Conservation (phyloP, 2,888 invertebrate species). For the Spodoptera exigua region DNA sequence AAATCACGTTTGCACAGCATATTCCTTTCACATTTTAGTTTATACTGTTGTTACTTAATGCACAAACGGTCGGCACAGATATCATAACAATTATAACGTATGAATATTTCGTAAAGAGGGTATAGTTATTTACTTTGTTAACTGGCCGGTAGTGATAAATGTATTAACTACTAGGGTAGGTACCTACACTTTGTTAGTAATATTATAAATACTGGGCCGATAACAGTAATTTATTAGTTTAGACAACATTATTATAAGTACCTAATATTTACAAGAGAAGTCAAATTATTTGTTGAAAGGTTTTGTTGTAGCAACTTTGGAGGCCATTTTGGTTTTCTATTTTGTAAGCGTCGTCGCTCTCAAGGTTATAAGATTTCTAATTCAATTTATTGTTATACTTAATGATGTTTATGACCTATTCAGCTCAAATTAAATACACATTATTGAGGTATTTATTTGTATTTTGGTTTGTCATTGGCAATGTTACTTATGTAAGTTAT, state of each 20-base stretch:
- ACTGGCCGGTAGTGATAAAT: slow-evolving; percentile 39
- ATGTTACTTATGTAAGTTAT: too few species aligned
- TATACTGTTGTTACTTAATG: slow-evolving; percentile 28
- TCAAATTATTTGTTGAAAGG: too few species aligned
- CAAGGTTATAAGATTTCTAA: slow-evolving; percentile 36
- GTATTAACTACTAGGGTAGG: slow-evolving; percentile 39
- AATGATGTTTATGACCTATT: too few species aligned
- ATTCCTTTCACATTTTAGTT: slow-evolving; percentile 48
- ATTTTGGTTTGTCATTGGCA: too few species aligned
- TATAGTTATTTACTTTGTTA: slow-evolving; percentile 50
- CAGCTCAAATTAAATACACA: too few species aligned
- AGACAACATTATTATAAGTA: too few species aligned
- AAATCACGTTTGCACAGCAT: slow-evolving; percentile 8
- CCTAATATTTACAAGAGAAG: too few species aligned
- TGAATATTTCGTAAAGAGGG: slow-evolving; percentile 53
- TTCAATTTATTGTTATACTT: too few species aligned
- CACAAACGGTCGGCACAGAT: slow-evolving; percentile 17
- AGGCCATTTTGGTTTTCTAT: slow-evolving; percentile 23
- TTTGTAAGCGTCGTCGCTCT: slow-evolving; percentile 11
- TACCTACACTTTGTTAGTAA: slow-evolving; percentile 17
- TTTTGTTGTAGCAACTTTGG: slow-evolving; percentile 6
- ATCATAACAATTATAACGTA: slow-evolving; percentile 32
- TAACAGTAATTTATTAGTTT: slow-evolving; percentile 16
- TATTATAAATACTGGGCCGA: background rate
- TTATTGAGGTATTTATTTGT: too few species aligned